Evolutionary conservation across 1,140 invertebrate species (phyloP).

Genomic region (Drosophila sturtevanti): DNA sequence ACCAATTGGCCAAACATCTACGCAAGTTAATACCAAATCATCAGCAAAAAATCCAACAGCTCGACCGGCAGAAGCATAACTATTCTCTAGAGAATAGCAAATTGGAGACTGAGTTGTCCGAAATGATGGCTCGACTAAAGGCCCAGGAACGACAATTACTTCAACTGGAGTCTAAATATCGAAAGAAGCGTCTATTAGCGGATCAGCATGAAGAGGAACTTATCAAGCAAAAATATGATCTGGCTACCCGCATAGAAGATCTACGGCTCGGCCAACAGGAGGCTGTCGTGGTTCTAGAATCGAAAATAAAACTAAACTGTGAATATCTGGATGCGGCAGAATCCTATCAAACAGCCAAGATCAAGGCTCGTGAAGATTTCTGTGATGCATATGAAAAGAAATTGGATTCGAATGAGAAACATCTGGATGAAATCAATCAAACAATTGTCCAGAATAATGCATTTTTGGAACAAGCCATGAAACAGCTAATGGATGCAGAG

Average conservation of each 20-base stretch:
- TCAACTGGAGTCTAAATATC: conserved; percentile 19
- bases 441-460: not conserved
- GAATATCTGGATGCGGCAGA: conserved; percentile 38
- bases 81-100: not conserved
- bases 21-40: conserved; percentile 4
- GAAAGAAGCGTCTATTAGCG: not conserved
- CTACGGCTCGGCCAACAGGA: not conserved
- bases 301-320: conserved; percentile 23
- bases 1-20: conserved; percentile 22
- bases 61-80: conserved; percentile 33
- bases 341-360: conserved; percentile 26
- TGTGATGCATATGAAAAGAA: conserved; percentile 30
- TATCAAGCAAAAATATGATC: conserved; percentile 6
- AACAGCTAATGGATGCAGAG: not conserved
- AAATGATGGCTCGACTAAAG: conserved; percentile 4
- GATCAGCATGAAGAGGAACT: conserved; percentile 25
- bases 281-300: not conserved
- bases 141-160: conserved; percentile 19
- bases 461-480: conserved; percentile 7
- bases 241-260: conserved; percentile 3
- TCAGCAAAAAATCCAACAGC: conserved; percentile 1
- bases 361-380: conserved; percentile 15
- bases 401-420: conserved; percentile 22
- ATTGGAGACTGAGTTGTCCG: conserved; percentile 14
- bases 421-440: conserved; percentile 23